phyloP scores from a whole-genome alignment of 2,888 invertebrate species.

The Limnephilus rhombicus region DNA sequence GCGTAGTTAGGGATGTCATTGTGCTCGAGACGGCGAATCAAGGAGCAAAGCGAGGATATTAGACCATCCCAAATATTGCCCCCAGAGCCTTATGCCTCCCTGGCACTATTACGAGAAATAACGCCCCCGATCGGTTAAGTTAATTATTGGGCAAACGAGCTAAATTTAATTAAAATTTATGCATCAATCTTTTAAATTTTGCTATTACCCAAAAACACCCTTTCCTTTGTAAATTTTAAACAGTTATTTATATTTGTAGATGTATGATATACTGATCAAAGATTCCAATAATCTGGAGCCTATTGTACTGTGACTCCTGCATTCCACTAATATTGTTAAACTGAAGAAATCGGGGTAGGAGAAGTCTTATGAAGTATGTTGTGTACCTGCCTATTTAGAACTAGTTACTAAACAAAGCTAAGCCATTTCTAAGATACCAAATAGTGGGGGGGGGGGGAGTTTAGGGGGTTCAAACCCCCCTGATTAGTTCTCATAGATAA shows the following conservation, averaged over 20 bases:
- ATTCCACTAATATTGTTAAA: not conserved
- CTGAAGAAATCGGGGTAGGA: not conserved
- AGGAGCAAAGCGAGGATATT: not conserved
- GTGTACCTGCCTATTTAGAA: not conserved
- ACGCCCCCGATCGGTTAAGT: not conserved
- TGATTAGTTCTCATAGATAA: no score
- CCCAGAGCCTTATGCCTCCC: not conserved
- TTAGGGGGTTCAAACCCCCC: no score
- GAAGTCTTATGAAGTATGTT: not conserved
- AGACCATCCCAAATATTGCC: not conserved
- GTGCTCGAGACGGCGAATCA: slow-evolving; percentile 24
- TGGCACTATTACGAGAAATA: not conserved
- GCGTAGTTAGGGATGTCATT: slow-evolving; percentile 55
- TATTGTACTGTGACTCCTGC: no score
- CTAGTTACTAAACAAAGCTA: not conserved
- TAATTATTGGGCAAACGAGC: not conserved
- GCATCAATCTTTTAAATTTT: not conserved
- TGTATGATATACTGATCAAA: no score
- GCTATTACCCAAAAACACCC: not conserved
- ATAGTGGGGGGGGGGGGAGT: no score
- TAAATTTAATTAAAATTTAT: not conserved
- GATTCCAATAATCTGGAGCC: no score
- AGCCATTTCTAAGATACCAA: no score
- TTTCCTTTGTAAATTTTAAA: not conserved
- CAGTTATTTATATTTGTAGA: no score